These are phyloP conservation scores for Drosophila barbarae DNA, from an alignment of 2,888 invertebrate genomes.

Conservation along the genomic window DNA sequence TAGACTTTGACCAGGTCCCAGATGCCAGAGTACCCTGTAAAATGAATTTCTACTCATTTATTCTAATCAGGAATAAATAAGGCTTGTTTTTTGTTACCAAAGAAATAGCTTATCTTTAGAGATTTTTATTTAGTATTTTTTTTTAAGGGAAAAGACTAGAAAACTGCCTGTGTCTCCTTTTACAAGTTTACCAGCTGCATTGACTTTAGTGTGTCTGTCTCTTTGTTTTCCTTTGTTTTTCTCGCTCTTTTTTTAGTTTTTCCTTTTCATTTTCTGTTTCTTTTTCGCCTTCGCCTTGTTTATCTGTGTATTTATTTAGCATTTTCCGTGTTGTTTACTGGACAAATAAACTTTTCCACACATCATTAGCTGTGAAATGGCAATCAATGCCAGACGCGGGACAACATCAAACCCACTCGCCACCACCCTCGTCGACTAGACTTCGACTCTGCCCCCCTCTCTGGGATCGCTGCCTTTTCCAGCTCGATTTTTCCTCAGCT, in stretches of 20 bases:
- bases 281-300: constrained; percentile 16
- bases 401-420: constrained; percentile 15
- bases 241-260: background rate
- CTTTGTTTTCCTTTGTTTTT: constrained; percentile 11
- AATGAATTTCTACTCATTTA: too few relatives aligned
- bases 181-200: background rate
- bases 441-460: background rate
- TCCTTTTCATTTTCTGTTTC: background rate
- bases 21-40: background rate
- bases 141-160: background rate
- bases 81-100: too few relatives aligned
- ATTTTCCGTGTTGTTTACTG: constrained; percentile 67
- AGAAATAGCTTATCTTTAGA: background rate
- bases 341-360: constrained; percentile 72
- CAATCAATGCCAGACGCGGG: constrained; percentile 63
- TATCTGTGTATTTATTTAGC: constrained; percentile 64
- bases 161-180: background rate
- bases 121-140: background rate
- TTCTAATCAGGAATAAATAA: background rate
- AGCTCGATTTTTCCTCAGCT: background rate
- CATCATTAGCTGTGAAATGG: constrained; percentile 60
- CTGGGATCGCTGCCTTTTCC: background rate
- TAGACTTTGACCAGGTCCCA: background rate
- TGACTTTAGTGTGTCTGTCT: constrained; percentile 16
- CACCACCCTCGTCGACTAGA: background rate